A percentile compares a stretch with the other conserved stretches of the same genome.
Conservation (phyloP, 2,797 vertebrate genomes). For the Morus bassanus region DNA sequence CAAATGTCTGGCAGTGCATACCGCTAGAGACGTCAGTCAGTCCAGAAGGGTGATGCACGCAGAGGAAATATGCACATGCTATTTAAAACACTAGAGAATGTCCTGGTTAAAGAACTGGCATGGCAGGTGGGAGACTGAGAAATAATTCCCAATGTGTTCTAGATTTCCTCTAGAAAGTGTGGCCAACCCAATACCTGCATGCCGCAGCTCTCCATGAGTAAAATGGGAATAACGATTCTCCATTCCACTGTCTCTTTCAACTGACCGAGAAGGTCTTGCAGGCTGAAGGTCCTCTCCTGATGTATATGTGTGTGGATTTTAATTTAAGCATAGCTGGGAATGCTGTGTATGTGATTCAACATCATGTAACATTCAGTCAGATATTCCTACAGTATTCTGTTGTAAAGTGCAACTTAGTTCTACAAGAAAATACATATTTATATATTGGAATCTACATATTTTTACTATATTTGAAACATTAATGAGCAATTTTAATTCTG, state of each 20-base stretch:
- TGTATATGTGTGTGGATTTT: background rate
- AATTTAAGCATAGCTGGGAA: conserved; percentile 55
- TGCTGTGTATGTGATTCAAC: conserved; percentile 65
- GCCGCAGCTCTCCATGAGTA: background rate
- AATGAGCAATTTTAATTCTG: conserved; percentile 67
- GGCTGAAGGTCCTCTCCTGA: background rate
- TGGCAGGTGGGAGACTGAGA: background rate
- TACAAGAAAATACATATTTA: conserved; percentile 67
- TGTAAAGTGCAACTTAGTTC: conserved; percentile 68
- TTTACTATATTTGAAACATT: conserved; percentile 59
- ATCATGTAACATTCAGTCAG: conserved; percentile 67
- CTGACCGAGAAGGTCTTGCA: background rate
- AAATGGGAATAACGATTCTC: background rate
- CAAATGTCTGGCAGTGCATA: background rate
- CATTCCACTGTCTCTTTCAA: background rate
- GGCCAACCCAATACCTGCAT: background rate
- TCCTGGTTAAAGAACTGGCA: background rate
- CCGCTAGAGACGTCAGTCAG: background rate
- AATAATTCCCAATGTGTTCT: background rate
- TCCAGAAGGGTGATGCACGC: background rate
- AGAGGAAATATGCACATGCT: background rate
- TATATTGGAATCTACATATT: conserved; percentile 65
- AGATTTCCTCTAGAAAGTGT: background rate
- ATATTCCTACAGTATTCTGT: conserved; percentile 63
- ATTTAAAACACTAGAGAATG: background rate